Base-by-base conservation (phyloP, 1,140 invertebrate genomes). In the Drosophila lini region DNA sequence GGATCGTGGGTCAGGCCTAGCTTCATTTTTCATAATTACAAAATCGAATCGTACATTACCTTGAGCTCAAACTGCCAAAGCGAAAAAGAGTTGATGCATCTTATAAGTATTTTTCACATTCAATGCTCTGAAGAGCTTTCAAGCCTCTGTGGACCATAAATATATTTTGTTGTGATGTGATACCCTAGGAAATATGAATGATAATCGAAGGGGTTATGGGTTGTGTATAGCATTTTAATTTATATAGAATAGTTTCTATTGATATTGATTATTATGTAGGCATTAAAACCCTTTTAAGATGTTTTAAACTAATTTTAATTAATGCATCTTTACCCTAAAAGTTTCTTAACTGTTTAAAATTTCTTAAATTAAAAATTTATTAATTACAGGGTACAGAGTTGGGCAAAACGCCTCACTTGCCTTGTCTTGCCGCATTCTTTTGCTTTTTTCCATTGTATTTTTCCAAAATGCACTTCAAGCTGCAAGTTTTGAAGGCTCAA, bases 21-120 rank as follows among this genome's bases (percentile, higher is more conserved):
- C 53, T 69, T 73, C 75, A 83, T 78, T 80, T 80, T 80, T 80
- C 67, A 71, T 82, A 59, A 78, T 68, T 82, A 81, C 60, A 60
- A 60, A 73, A 77, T 64, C 63, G 53, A 70, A 58, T 74, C 63
- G 58, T 70, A 74, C 80, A 89, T 89, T 84, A 88, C 83, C 83
- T 88, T 88, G 83, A 80, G 84, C 84, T 65, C 73, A 89, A 88
- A 89, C 84, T 88, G 84, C 84, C 83, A 83, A 88, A 80, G 74
- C 62, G 38, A 25, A 47, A 48, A 48, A 53, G 41, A 57, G 62
- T 85, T 73, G 79, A 88, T 88, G 69, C 76, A 82, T 73, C 75
- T 83, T 59, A 60, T 44, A 78, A 78, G 65, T 79, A 50, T 73
- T 62, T 83, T 74, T 57, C 56, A 61, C 64, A 68, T 61, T 83